Conservation (phyloP, 64 coral and sea anemone species). For the Actinia tenebrosa region DNA sequence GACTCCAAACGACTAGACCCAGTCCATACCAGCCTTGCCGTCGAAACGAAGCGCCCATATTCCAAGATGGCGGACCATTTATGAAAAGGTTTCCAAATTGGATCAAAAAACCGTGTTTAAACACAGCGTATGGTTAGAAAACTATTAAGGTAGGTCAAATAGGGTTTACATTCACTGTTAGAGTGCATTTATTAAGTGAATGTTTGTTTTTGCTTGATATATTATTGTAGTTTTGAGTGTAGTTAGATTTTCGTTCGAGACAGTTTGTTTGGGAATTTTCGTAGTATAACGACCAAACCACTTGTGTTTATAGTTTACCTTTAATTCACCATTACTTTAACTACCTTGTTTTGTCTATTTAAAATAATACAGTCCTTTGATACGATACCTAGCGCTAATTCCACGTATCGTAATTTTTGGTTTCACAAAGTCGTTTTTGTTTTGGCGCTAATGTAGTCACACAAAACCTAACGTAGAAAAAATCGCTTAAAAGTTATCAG, state of each 20-base stretch:
- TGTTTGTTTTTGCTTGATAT: not conserved
- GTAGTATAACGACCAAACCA: not conserved
- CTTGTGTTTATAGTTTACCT: not conserved
- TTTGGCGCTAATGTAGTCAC: slow-evolving; percentile 2
- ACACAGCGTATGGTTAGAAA: not conserved
- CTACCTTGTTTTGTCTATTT: not conserved
- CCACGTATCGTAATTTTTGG: not conserved
- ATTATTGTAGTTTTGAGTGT: not conserved
- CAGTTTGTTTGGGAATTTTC: not conserved
- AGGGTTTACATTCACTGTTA: not conserved
- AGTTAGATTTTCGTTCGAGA: not conserved
- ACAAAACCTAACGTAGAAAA: not conserved
- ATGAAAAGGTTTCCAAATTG: not conserved
- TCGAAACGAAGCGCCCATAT: slow-evolving; percentile 4
- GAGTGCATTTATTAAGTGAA: not conserved
- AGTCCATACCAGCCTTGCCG: not conserved
- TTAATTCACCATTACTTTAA: not conserved
- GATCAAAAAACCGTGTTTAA: not conserved
- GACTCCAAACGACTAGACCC: not conserved
- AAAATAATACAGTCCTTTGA: not conserved
- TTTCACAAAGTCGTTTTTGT: not conserved
- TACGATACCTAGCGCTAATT: not conserved
- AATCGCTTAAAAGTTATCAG: not conserved
- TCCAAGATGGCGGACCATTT: not conserved
- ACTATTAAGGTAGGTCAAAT: not conserved